These are phyloP conservation scores for Zingel zingel DNA, from an alignment of 2,113 vertebrate genomes.

Conservation along the genomic window DNA sequence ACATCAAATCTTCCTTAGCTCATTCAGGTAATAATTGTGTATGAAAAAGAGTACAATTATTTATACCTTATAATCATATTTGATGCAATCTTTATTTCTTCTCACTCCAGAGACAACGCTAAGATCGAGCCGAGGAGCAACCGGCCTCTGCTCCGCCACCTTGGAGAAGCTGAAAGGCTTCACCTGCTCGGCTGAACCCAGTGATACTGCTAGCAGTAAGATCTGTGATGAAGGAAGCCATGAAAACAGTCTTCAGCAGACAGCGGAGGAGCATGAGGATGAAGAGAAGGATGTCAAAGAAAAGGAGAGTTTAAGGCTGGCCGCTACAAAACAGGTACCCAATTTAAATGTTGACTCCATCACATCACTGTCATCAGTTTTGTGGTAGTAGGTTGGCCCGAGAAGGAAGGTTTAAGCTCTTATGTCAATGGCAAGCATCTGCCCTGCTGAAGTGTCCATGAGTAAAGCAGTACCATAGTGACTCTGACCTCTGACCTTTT, in stretches of 20 bases:
- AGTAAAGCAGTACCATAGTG: not conserved
- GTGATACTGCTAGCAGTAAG: not conserved
- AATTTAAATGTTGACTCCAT: not conserved
- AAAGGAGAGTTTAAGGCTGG: not conserved
- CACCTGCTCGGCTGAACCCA: constrained; percentile 48
- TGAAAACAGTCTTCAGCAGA: not conserved
- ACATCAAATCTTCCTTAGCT: not conserved
- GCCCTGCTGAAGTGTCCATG: not conserved
- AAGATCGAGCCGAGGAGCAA: constrained; percentile 4
- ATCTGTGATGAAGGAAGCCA: not conserved
- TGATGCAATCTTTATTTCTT: not conserved
- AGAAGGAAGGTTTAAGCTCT: too few relatives aligned
- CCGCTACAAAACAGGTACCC: constrained; percentile 47
- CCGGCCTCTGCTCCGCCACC: constrained; percentile 73
- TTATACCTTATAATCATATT: too few relatives aligned
- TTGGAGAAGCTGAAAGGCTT: constrained; percentile 80
- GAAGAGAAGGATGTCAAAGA: constrained; percentile 43
- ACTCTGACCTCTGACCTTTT: not conserved
- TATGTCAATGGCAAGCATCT: not conserved
- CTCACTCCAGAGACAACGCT: constrained; percentile 38
- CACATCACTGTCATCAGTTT: not conserved
- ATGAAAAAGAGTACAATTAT: not conserved
- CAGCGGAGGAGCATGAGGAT: constrained; percentile 35
- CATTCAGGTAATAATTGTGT: not conserved
- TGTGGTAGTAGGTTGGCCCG: too few relatives aligned